These are phyloP conservation scores for Sebastes kiyomatsui DNA, from an alignment of 2,797 vertebrate genomes.

Conservation along the genomic window DNA sequence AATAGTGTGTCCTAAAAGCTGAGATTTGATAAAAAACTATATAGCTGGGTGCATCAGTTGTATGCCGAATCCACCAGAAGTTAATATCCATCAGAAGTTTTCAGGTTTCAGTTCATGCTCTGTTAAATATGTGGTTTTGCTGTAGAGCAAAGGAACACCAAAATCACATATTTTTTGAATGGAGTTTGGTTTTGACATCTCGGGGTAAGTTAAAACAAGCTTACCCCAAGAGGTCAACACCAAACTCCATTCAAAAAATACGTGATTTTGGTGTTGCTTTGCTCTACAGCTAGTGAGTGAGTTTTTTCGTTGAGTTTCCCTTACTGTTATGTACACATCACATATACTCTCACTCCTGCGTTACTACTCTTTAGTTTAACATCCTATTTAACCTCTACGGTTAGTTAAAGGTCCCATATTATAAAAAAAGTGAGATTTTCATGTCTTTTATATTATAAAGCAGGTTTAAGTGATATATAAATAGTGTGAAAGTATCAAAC, in stretches of 20 bases:
- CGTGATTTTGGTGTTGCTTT: rapidly evolving
- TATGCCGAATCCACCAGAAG: no score
- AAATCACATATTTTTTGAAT: neutral
- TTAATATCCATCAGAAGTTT: no score
- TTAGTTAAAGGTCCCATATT: no score
- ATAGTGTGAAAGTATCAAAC: no score
- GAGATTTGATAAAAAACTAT: no score
- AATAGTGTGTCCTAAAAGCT: no score
- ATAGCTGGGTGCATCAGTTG: no score
- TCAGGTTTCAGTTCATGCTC: no score
- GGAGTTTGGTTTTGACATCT: neutral
- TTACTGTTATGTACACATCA: neutral
- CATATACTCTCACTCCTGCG: neutral
- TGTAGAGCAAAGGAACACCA: rapidly evolving
- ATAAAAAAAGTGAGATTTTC: no score
- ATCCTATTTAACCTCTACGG: neutral
- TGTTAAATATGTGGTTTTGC: neutral
- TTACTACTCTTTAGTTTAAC: neutral
- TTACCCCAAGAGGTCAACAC: neutral
- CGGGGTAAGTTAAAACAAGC: neutral
- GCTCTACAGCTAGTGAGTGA: neutral
- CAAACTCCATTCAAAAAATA: slow-evolving; percentile 14
- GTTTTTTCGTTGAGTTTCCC: neutral
- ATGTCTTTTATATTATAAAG: no score
- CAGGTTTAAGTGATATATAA: no score